Base-by-base conservation (phyloP, 2,888 invertebrate genomes). In the Callimorpha dominula region DNA sequence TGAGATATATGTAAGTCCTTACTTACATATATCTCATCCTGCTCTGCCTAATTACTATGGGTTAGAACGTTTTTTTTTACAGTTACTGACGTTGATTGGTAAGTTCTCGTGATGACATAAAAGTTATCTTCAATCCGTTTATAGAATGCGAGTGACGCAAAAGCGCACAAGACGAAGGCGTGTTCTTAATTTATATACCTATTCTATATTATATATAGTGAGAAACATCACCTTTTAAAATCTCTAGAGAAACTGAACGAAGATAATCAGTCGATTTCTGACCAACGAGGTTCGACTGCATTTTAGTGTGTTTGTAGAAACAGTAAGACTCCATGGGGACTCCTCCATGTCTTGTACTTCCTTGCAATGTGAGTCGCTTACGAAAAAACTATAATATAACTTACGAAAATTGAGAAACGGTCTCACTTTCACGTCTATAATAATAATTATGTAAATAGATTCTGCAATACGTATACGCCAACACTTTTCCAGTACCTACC, bases 401-500 rank as follows among this genome's bases (percentile, higher is more conserved):
- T 31, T 31, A 31, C 31, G 31, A 31, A 31, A 46, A 46, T 1
- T 8, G 4, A 46, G 3, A 8, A 6, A 46, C 8, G 6, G 43
- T 46, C 43, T 46, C 9, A 46, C 43, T 46, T 46, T 46, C 43
- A 46, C 43, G 6, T 46, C 9, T 5, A 40, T 50, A 46, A 60
- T 9, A 50, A 62, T 40, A 67, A 54, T n/a, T 54, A 9, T 67
- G 52, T 42, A 40, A 65, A 50, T 42, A 54, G 7, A 31, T 67
- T 54, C 54, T 14, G n/a, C 43, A 20, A 65, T 70, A 17, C 17
- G 57, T 62, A 49, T 31, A 43, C 17, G 4, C 8, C 50, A 62
- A 62, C 50, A 60, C 66, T 40, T 62, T 62, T 67, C 40, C 42
- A 67, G 40, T 54, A 9, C 62, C 62, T 57, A 31, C 62, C 62